Conservation (phyloP, 2,888 invertebrate species). For the Timandra comae region DNA sequence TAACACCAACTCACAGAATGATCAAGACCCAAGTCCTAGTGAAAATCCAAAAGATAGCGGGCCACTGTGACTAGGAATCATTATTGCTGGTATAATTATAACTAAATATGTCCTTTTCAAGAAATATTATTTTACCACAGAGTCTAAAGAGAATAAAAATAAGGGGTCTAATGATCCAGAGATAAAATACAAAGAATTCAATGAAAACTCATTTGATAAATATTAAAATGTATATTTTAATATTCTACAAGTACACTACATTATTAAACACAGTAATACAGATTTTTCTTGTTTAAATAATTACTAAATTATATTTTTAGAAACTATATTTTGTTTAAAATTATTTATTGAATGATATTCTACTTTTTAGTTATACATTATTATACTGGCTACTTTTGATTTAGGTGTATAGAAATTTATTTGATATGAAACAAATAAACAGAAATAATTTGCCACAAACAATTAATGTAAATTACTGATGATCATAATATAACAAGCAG, state of each 20-base stretch:
- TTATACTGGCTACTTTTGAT: too few relatives aligned
- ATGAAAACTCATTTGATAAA: slow-evolving; percentile 1
- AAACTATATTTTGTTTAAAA: too few relatives aligned
- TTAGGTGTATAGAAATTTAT: too few relatives aligned
- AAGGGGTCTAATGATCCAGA: slow-evolving; percentile 7
- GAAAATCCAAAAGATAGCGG: slow-evolving; percentile 37
- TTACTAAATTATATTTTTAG: too few relatives aligned
- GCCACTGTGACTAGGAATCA: slow-evolving; percentile 61
- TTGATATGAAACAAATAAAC: too few relatives aligned
- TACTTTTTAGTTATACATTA: too few relatives aligned
- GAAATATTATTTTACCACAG: slow-evolving; percentile 37
- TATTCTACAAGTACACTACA: too few relatives aligned
- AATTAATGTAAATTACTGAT: too few relatives aligned
- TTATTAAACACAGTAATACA: too few relatives aligned
- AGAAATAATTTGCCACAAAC: too few relatives aligned
- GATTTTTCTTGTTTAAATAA: neutral
- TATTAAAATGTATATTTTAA: neutral
- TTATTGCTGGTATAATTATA: slow-evolving; percentile 37
- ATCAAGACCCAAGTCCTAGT: slow-evolving; percentile 23
- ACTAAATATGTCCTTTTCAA: slow-evolving; percentile 48
- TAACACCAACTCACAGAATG: slow-evolving; percentile 27
- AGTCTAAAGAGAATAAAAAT: slow-evolving; percentile 6
- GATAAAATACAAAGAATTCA: slow-evolving; percentile 8
- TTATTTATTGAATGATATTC: too few relatives aligned
- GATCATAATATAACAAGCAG: too few relatives aligned